Evolutionary conservation across 1,140 invertebrate genomes (phyloP), one percentile per base, ranked within the genome.

Genomic region (Eriocheir sinensis): DNA sequence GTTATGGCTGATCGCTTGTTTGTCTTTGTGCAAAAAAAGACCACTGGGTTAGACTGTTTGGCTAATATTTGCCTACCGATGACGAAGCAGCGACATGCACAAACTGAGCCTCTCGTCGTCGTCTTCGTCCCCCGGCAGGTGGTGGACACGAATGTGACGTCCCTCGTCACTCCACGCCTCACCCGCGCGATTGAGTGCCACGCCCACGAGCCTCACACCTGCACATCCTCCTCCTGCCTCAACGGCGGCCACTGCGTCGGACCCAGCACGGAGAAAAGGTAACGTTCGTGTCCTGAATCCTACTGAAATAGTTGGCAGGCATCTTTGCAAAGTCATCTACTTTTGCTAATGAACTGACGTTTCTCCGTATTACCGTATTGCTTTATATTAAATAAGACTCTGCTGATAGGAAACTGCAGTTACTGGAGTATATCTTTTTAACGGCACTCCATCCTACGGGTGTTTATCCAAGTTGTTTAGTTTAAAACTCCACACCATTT

Each of bases 211-310:
- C 44, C 15, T 8, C 44, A 88, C n/a, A 38, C 41, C 17, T 93
- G 92, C 92, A 93, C 92, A 44, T 44, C 81, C 40, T 32, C 48
- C 53, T 40, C 60, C 17, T 93, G 92, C 32, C 83, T 93, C 30
- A 93, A 93, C 36, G 92, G 92, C 27, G 92, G 92, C 81, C 83
- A 53, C 81, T 93, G 92, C 36, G 44, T 93, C 36, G 4, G 79
- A 4, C 79, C 8, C 34, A 30, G 0, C 3, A 21, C 34, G 85
- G 53, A 17, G 38, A 60, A 32, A 60, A 36, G 89, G 53, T 15
- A n/a, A n/a, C 17, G 9, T n/a, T n/a, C 15, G 2, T n/a, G 2
- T 4, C n/a, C 3, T 41, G 8, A 4, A 21, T 9, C 60, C 17
- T 15, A 38, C 41, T 2, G n/a, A 38, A 3, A 6, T 9, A 32